Evolutionary conservation across 2,888 invertebrate species (phyloP).

Genomic region (Leucophora obtusa): DNA sequence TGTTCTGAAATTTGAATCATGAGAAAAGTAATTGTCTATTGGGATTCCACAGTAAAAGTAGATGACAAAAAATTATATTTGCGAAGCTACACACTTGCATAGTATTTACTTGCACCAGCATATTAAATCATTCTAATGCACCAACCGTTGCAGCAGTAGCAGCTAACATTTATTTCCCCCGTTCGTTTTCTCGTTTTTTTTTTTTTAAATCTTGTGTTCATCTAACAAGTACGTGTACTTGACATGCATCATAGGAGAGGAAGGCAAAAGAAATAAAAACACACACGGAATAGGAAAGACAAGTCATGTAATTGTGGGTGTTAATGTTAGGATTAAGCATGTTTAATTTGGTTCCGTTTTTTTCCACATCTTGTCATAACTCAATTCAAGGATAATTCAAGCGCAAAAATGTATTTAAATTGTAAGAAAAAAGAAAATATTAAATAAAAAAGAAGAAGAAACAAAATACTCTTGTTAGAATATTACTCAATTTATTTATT

Average conservation of each 20-base stretch:
- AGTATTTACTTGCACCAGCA: constrained; percentile 17
- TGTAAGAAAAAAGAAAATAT: no score
- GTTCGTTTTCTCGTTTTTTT: neutral
- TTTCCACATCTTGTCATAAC: constrained; percentile 5
- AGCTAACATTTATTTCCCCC: neutral
- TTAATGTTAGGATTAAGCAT: constrained; percentile 27
- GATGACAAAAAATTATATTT: neutral
- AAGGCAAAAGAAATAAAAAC: neutral
- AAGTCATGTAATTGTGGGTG: constrained; percentile 34
- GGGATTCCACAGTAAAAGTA: no score
- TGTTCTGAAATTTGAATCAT: no score
- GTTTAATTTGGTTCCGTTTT: constrained; percentile 46
- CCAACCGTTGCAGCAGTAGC: neutral
- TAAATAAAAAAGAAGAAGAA: no score
- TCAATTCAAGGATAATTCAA: constrained; percentile 24
- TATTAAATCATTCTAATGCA: constrained; percentile 9
- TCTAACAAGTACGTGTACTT: constrained; percentile 34
- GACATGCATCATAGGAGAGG: constrained; percentile 32
- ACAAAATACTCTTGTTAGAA: no score
- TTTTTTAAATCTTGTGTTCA: constrained; percentile 11
- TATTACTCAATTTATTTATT: no score
- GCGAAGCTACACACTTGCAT: neutral
- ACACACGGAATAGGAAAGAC: constrained; percentile 16
- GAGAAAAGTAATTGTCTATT: no score
- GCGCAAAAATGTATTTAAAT: constrained; percentile 2